Base-by-base conservation (phyloP, 2,888 invertebrate species). In the Heliconius sara region DNA sequence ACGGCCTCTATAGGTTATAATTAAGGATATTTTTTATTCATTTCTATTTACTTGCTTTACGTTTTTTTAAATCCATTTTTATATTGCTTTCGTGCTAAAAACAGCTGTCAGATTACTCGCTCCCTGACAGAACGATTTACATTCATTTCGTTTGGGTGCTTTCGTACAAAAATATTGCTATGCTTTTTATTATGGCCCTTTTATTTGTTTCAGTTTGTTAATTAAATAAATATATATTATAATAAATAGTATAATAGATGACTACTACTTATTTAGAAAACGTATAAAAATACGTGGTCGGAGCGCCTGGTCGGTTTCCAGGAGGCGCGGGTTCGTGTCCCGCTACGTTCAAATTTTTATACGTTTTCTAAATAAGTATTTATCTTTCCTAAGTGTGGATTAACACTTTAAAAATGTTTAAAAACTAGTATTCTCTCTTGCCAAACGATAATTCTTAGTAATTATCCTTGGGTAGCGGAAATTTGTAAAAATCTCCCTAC, bases 31-130 rank as follows among this genome's bases (percentile, higher is more conserved):
- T 57, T 22, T 57, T 57, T 57, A 13, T 47, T 47, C 16, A 5
- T 16, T 47, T 47, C 47, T 57, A 57, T 57, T 57, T 22, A 57
- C 9, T 57, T 22, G 57, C 22, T 57, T 57, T 2, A 57, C 22
- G 10, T 19, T 43, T 71, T 52, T 72, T 52, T 22, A 12, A 72
- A 72, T 72, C 25, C 57, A 34, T 30, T 57, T 22, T 27, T n/a
- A 57, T 72, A 72, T 78, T 73, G 52, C 67, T 73, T 78, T 73
- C 74, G 57, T 57, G 75, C 68, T 39, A 68, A 47, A 60, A 39
- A 63, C 67, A 65, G 1, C 68, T 72, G 80, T 80, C 78, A 76
- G 78, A 76, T 80, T 80, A 80, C 52, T 68, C 80, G 67, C 22
- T 22, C 66, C 30, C 60, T 76, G 78, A 80, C 76, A 47, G 57